Conservation (phyloP, 2,113 vertebrate species). For the Scomber colias region DNA sequence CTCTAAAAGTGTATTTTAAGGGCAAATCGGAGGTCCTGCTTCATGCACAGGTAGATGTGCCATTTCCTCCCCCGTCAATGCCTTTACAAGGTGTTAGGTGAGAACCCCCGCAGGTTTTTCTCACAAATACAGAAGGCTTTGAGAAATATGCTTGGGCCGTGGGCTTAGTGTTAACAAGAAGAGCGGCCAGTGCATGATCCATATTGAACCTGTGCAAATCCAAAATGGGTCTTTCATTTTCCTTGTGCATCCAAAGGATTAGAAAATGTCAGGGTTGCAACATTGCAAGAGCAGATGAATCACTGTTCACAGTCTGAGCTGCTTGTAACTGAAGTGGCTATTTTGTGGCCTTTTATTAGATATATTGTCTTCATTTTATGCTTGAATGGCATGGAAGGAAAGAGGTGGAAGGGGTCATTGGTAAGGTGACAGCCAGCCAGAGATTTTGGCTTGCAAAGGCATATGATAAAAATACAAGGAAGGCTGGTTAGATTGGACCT, state of each 20-base stretch:
- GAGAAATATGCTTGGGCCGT: slow-evolving; percentile 42
- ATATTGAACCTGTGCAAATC: slow-evolving; percentile 37
- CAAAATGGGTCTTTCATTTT: slow-evolving; percentile 42
- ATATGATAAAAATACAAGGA: neutral
- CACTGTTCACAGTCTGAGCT: slow-evolving; percentile 6
- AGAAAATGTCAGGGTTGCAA: slow-evolving; percentile 27
- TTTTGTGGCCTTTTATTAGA: neutral
- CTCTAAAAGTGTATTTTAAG: slow-evolving; percentile 69
- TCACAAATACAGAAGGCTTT: slow-evolving; percentile 24
- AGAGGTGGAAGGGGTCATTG: neutral
- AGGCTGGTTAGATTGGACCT: neutral
- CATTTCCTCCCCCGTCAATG: slow-evolving; percentile 60
- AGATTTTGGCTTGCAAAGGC: neutral
- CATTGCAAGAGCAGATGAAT: slow-evolving; percentile 3
- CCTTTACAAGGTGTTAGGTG: slow-evolving; percentile 47
- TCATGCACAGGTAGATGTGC: slow-evolving; percentile 44
- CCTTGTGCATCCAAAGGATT: slow-evolving; percentile 23
- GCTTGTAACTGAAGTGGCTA: neutral
- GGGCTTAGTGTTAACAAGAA: slow-evolving; percentile 45
- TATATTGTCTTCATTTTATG: slow-evolving; percentile 9
- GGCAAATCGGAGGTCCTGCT: slow-evolving; percentile 53
- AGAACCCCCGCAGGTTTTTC: slow-evolving; percentile 24
- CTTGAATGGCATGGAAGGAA: neutral
- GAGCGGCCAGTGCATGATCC: slow-evolving; percentile 25
- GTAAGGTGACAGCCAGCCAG: too few relatives aligned